Evolutionary conservation across 1,140 invertebrate genomes (phyloP).

Genomic region (Cherax quadricarinatus): DNA sequence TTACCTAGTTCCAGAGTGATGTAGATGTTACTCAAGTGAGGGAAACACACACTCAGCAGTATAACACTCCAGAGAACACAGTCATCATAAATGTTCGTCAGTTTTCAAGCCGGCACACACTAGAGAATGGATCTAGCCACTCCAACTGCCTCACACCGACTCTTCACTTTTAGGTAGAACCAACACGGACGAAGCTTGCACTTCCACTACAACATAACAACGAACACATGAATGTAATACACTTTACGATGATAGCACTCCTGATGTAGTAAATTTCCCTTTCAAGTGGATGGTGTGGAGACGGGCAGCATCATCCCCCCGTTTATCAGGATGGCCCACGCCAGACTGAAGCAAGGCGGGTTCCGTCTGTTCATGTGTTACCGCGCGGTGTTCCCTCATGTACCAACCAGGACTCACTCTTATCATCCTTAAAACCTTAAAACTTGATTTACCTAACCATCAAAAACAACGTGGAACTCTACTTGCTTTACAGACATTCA

Average conservation of each 20-base stretch:
- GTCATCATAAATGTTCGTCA: constrained; percentile 46
- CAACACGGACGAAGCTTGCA: constrained; percentile 4
- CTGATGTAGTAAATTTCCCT: constrained; percentile 35
- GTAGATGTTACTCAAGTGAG: neutral
- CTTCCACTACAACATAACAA: constrained; percentile 12
- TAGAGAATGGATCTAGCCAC: constrained; percentile 6
- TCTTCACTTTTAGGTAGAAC: constrained; percentile 16
- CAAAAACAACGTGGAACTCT: neutral
- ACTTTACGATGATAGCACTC: neutral
- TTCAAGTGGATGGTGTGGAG: constrained; percentile 38
- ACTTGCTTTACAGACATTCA: too few relatives aligned
- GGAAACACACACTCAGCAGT: neutral
- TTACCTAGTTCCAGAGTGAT: constrained; percentile 1
- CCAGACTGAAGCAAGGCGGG: constrained; percentile 54
- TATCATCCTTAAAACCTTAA: neutral
- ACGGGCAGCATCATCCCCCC: constrained; percentile 51
- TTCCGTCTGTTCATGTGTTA: constrained; percentile 34
- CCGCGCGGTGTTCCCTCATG: neutral
- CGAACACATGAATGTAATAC: neutral
- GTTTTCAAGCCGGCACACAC: constrained; percentile 51
- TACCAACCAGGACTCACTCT: neutral
- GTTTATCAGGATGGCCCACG: constrained; percentile 64
- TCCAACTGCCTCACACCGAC: constrained; percentile 48
- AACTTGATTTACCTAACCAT: neutral
- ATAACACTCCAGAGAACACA: constrained; percentile 44